Base-by-base conservation (phyloP, 2,888 invertebrate species). In the Agrochola litura region DNA sequence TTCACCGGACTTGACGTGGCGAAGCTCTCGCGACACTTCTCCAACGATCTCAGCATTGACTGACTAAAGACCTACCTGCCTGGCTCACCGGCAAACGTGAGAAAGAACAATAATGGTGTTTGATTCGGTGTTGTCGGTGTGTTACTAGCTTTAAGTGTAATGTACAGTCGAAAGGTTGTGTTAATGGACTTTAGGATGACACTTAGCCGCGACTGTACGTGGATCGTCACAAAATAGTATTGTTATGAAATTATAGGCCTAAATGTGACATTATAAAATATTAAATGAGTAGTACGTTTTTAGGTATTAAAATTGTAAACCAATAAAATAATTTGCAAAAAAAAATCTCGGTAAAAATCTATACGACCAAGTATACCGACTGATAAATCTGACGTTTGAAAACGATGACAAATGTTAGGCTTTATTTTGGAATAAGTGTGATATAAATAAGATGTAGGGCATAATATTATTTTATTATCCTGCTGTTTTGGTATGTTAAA, bases 1-100 rank as follows among this genome's bases (percentile, higher is more conserved):
- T 96, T 97, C 92, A 94, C 96, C 0, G 96, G 96, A 0, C 90
- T 97, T 0, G 96, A 97, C 73, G 96, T 97, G 1, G 94, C 96
- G 3, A 96, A 94, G 84, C 93, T 96, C 25, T 97, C 96, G 70
- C 93, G 96, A 41, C 96, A 97, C 76, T 96, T 96, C 92, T 94
- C 96, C 1, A 95, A 97, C 90, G 97, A 97, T 79, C 91, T 97
- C 41, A 96, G 94, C 83, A 96, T 97, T 76, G 97, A 97, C 95
- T 97, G 97, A 97, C 96, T 97, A 94, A 97, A 92, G 92, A 91
- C 90, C 69, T 96, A 95, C 91, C 88, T 95, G 92, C 97, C 95
- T 69, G 94, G 95, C 58, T 96, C 96, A n/a, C 96, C 96, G 79
- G 93, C 93, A 14, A 90, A 85, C 41, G 89, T 87, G 73, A 92